Evolutionary conservation across 2,888 invertebrate genomes (phyloP).

Genomic region (Philhelius pedissequus): DNA sequence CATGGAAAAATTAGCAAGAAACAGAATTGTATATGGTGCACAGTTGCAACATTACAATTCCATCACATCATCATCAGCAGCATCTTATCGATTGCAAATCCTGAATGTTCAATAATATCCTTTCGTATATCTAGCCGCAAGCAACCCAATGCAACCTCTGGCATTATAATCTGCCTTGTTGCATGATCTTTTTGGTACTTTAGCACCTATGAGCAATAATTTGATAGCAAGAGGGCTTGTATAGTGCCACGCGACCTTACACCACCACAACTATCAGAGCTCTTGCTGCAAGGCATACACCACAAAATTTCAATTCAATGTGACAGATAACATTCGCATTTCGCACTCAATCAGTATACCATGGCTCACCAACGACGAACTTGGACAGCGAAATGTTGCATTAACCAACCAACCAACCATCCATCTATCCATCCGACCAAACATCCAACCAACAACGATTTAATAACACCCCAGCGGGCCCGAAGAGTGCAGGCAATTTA

Average conservation of each 20-base stretch:
- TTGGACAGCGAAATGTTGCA: slow-evolving; percentile 53
- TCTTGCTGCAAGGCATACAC: slow-evolving; percentile 17
- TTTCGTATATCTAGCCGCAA: not conserved
- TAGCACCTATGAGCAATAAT: not conserved
- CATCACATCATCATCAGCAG: not conserved
- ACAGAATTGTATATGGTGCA: too few relatives aligned
- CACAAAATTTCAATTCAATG: slow-evolving; percentile 55
- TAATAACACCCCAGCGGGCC: slow-evolving; percentile 53
- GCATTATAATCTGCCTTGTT: not conserved
- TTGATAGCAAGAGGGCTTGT: not conserved
- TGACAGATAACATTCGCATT: slow-evolving; percentile 65
- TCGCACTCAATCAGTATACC: slow-evolving; percentile 62
- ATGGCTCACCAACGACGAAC: slow-evolving; percentile 16
- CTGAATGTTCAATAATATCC: not conserved
- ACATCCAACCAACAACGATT: slow-evolving; percentile 47
- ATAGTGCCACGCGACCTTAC: slow-evolving; percentile 28
- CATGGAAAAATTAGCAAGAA: too few relatives aligned
- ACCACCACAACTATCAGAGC: slow-evolving; percentile 40
- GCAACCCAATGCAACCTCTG: not conserved
- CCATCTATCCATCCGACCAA: slow-evolving; percentile 15
- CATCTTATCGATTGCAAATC: not conserved
- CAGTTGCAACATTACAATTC: too few relatives aligned
- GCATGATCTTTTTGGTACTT: slow-evolving; percentile 35
- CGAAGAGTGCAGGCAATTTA: slow-evolving; percentile 52
- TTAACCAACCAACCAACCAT: slow-evolving; percentile 42